A percentile compares a stretch with the other conserved stretches of the same genome.
phyloP scores from a whole-genome alignment of 1,140 invertebrate species.

The Brachionus sp. region DNA sequence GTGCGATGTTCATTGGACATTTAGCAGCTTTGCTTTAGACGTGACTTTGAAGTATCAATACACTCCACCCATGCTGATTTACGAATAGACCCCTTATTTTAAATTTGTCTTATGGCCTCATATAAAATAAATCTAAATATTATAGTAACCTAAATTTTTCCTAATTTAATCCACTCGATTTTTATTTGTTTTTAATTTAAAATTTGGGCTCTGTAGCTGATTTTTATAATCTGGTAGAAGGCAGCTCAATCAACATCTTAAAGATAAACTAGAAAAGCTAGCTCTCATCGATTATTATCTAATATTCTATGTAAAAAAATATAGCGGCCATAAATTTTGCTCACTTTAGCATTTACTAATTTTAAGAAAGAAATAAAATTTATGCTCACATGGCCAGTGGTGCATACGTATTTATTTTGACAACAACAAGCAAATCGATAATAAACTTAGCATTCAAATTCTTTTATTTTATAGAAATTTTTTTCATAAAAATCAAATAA shows the following conservation, averaged over 20 bases:
- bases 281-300: background rate
- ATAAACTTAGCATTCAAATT: too few relatives aligned
- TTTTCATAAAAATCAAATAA: background rate
- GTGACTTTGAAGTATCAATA: slow-evolving; percentile 18
- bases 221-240: too few relatives aligned
- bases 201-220: background rate
- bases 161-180: background rate
- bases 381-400: background rate
- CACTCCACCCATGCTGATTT: background rate
- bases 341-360: background rate
- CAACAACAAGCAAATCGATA: too few relatives aligned
- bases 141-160: slow-evolving; percentile 19
- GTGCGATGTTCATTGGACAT: background rate
- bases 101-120: background rate
- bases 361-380: background rate
- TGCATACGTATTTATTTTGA: background rate
- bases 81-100: background rate
- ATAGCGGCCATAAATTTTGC: background rate
- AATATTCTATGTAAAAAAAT: background rate
- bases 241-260: background rate
- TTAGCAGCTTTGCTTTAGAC: background rate
- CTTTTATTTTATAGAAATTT: too few relatives aligned
- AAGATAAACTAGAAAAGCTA: background rate
- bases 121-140: slow-evolving; percentile 20
- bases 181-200: background rate